Conservation (phyloP, 2,888 invertebrate species). For the Apamea anceps region DNA sequence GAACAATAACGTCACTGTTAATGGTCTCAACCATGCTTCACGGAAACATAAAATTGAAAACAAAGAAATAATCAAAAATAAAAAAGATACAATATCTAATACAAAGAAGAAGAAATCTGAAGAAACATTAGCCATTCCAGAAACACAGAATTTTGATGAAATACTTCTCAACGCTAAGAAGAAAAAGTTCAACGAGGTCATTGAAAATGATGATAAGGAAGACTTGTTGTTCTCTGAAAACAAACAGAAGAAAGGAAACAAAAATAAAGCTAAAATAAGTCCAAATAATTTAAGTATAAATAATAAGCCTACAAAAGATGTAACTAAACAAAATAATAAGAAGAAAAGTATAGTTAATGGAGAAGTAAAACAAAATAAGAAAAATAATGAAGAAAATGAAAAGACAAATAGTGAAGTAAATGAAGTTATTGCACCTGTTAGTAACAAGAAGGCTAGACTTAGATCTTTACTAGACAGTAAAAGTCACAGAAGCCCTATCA, state of each 20-base stretch:
- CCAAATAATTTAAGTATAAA: slow-evolving; percentile 16
- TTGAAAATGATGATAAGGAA: slow-evolving; percentile 74
- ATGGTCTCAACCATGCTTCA: slow-evolving; percentile 29
- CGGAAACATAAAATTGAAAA: slow-evolving; percentile 56
- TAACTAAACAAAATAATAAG: slow-evolving; percentile 30
- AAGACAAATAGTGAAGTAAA: slow-evolving; percentile 39
- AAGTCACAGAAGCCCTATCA: slow-evolving; percentile 75
- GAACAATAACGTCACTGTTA: slow-evolving; percentile 39
- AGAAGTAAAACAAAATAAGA: slow-evolving; percentile 17
- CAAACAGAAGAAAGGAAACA: slow-evolving; percentile 58
- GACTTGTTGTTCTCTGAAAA: slow-evolving; percentile 70
- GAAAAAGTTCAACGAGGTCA: slow-evolving; percentile 76
- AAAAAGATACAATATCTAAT: slow-evolving; percentile 54
- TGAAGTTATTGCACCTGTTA: slow-evolving; percentile 49
- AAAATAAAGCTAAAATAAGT: slow-evolving; percentile 41
- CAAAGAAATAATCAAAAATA: slow-evolving; percentile 36
- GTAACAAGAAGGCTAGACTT: slow-evolving; percentile 74
- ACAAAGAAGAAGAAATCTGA: slow-evolving; percentile 48
- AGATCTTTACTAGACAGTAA: slow-evolving; percentile 69
- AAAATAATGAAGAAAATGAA: slow-evolving; percentile 10
- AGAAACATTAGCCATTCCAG: slow-evolving; percentile 65
- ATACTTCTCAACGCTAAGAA: slow-evolving; percentile 77
- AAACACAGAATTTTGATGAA: slow-evolving; percentile 77
- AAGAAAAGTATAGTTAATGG: slow-evolving; percentile 19
- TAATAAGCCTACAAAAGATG: slow-evolving; percentile 28